A percentile compares a stretch with the other conserved stretches of the same genome.
phyloP scores from a whole-genome alignment of 1,140 invertebrate species.

The Chymomyza costata region DNA sequence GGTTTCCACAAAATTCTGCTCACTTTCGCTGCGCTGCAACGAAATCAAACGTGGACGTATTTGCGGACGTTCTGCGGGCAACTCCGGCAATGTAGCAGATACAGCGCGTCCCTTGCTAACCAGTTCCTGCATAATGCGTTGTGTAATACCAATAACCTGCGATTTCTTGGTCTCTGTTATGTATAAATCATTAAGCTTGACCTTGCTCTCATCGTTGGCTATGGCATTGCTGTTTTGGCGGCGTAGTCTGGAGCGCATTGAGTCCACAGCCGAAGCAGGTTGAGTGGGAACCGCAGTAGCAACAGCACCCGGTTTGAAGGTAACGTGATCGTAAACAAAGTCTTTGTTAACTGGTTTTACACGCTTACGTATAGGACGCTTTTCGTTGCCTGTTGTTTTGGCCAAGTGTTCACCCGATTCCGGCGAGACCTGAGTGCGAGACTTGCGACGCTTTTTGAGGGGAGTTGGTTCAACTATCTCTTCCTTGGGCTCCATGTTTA shows the following conservation, averaged over 20 bases:
- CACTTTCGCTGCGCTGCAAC: conserved; percentile 45
- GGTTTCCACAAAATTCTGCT: conserved; percentile 26
- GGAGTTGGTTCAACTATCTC: conserved; percentile 22
- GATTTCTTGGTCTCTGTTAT: conserved; percentile 49
- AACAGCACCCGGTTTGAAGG: conserved; percentile 76
- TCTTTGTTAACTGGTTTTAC: conserved; percentile 81
- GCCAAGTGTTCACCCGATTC: conserved; percentile 34
- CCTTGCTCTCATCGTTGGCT: conserved; percentile 31
- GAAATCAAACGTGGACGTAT: conserved; percentile 57
- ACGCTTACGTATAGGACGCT: conserved; percentile 79
- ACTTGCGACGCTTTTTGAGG: conserved; percentile 53
- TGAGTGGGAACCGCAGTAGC: conserved; percentile 30
- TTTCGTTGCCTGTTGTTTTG: conserved; percentile 14
- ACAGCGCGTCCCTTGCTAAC: conserved; percentile 56
- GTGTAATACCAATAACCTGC: conserved; percentile 46
- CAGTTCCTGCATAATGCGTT: conserved; percentile 47
- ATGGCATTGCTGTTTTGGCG: conserved; percentile 19
- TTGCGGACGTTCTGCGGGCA: conserved; percentile 63
- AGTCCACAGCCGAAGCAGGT: conserved; percentile 18
- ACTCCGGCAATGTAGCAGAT: conserved; percentile 55
- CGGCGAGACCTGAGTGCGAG: conserved; percentile 48
- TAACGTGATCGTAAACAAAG: conserved; percentile 82
- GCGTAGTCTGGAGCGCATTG: conserved; percentile 51
- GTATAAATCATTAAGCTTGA: conserved; percentile 41
- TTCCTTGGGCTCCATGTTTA: conserved; percentile 42